Evolutionary conservation across 2,113 vertebrate genomes (phyloP).

Genomic region (Carettochelys insculpta): DNA sequence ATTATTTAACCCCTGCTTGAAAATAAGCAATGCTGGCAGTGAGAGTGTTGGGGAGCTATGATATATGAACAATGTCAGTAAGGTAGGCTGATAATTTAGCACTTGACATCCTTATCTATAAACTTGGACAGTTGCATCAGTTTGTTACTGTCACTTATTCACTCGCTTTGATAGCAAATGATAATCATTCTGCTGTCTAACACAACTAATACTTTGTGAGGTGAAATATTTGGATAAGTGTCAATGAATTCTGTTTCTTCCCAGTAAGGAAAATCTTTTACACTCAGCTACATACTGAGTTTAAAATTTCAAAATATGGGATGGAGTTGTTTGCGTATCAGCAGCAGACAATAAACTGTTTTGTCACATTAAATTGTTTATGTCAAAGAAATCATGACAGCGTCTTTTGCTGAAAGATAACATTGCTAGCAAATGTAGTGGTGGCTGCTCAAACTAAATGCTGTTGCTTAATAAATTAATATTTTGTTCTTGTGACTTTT

Average conservation of each 20-base stretch:
- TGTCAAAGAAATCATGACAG: constrained; percentile 44
- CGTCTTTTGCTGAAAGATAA: not conserved
- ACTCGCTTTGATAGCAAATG: constrained; percentile 68
- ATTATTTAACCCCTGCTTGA: constrained; percentile 76
- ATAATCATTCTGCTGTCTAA: constrained; percentile 63
- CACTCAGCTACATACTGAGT: constrained; percentile 34
- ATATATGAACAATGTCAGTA: constrained; percentile 71
- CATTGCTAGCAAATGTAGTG: constrained; percentile 38
- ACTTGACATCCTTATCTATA: constrained; percentile 76
- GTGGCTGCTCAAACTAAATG: constrained; percentile 36
- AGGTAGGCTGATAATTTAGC: constrained; percentile 75
- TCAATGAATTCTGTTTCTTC: constrained; percentile 31
- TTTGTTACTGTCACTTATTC: constrained; percentile 78
- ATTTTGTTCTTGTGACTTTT: constrained; percentile 71
- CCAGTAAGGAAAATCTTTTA: constrained; percentile 27
- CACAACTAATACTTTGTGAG: constrained; percentile 56
- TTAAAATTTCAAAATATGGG: constrained; percentile 52
- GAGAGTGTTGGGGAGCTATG: constrained; percentile 65
- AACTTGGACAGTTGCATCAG: constrained; percentile 71
- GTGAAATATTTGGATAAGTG: constrained; percentile 59
- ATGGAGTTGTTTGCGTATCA: constrained; percentile 68
- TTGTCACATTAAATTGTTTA: constrained; percentile 70
- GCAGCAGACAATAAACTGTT: constrained; percentile 67
- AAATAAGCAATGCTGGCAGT: constrained; percentile 76
- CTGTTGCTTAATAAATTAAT: constrained; percentile 71